phyloP scores from a whole-genome alignment of 2,797 vertebrate genomes.

The Liparis tanakae region DNA sequence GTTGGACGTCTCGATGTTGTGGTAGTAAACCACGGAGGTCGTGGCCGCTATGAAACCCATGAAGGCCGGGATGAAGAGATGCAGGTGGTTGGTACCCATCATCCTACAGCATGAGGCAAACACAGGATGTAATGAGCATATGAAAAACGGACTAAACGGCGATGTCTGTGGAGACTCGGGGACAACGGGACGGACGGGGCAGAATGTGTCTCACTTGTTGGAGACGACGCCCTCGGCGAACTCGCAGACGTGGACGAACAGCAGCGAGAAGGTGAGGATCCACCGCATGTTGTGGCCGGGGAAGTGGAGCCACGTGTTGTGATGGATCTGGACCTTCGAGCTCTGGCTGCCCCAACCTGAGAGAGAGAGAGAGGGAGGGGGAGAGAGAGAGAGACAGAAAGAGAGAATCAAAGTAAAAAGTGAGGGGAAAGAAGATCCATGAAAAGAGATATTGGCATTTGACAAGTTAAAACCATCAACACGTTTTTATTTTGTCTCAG shows the following conservation, averaged over 20 bases:
- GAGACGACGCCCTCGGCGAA: conserved; percentile 96
- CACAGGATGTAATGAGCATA: conserved; percentile 1
- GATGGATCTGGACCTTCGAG: conserved; percentile 99
- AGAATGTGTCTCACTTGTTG: conserved; percentile 85
- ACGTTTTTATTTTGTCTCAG: too few species aligned
- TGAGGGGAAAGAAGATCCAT: background rate
- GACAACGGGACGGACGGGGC: too few species aligned
- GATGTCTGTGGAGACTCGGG: too few species aligned
- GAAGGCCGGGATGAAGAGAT: conserved; percentile 95
- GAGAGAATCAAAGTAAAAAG: background rate
- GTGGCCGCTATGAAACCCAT: conserved; percentile 97
- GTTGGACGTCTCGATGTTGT: conserved; percentile 99
- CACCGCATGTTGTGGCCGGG: conserved; percentile 97
- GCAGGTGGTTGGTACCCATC: conserved; percentile 87
- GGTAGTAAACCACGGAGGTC: conserved; percentile 97
- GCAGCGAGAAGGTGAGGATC: conserved; percentile 95
- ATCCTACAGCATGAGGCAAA: conserved; percentile 68
- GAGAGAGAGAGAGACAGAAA: too few species aligned
- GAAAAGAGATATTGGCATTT: too few species aligned
- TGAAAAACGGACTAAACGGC: background rate
- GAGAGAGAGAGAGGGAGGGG: background rate
- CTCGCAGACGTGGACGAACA: conserved; percentile 97
- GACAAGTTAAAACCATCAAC: too few species aligned
- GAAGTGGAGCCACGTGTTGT: conserved; percentile 99
- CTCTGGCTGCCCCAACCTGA: conserved; percentile 98